A percentile compares a stretch with the other conserved stretches of the same genome.
These are phyloP conservation scores for Meliscaeva auricollis DNA, from an alignment of 2,888 invertebrate species.

Conservation along the genomic window DNA sequence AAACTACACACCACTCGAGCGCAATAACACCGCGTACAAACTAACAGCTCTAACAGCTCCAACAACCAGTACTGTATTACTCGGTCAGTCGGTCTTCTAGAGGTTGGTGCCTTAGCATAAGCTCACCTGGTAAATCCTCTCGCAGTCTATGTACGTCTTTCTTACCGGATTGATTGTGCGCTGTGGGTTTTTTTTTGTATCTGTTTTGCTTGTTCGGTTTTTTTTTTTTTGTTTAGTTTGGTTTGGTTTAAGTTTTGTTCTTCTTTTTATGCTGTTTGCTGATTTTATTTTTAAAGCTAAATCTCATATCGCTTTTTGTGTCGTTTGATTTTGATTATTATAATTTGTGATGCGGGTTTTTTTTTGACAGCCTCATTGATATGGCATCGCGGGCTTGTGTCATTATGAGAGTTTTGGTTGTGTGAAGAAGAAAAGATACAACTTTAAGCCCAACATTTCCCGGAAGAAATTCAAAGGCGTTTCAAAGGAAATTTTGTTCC, in stretches of 20 bases:
- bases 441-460: slow-evolving; percentile 28
- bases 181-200: slow-evolving; percentile 63
- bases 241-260: too few relatives aligned
- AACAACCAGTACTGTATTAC: slow-evolving; percentile 83
- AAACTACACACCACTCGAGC: slow-evolving; percentile 52
- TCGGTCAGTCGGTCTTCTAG: slow-evolving; percentile 85
- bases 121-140: slow-evolving; percentile 82
- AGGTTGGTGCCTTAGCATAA: slow-evolving; percentile 83
- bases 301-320: slow-evolving; percentile 48
- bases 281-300: slow-evolving; percentile 40
- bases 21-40: slow-evolving; percentile 48
- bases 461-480: slow-evolving; percentile 55
- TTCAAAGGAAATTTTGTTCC: slow-evolving; percentile 19
- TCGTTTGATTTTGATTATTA: slow-evolving; percentile 19
- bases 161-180: slow-evolving; percentile 83
- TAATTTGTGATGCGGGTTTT: slow-evolving; percentile 27
- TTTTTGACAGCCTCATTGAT: slow-evolving; percentile 33
- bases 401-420: not conserved
- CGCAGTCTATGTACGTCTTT: slow-evolving; percentile 84
- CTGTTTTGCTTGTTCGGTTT: slow-evolving; percentile 44
- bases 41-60: slow-evolving; percentile 73
- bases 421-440: slow-evolving; percentile 12
- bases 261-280: slow-evolving; percentile 31
- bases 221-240: slow-evolving; percentile 75
- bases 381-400: too few relatives aligned